Evolutionary conservation across 2,888 invertebrate species (phyloP).

Genomic region (Petrolisthes cinctipes): DNA sequence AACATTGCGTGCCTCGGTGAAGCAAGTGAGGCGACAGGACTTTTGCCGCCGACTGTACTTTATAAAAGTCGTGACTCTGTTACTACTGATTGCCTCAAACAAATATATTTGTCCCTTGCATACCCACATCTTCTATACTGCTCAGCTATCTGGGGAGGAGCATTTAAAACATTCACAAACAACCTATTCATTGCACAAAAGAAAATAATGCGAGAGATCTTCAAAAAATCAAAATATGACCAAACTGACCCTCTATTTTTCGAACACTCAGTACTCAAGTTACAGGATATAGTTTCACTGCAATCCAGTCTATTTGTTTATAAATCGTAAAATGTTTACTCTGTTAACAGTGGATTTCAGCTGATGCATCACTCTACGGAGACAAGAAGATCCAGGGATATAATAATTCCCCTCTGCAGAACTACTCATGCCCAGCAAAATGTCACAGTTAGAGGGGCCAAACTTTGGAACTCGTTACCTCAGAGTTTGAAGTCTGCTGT

Average conservation of each 20-base stretch:
- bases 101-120: background rate
- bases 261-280: background rate
- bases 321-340: background rate
- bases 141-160: background rate
- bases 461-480: background rate
- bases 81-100: background rate
- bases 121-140: background rate
- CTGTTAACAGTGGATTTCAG: background rate
- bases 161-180: background rate
- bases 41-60: too few relatives aligned
- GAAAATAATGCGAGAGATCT: background rate
- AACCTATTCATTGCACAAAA: background rate
- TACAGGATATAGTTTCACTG: background rate
- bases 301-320: background rate
- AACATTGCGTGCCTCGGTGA: too few relatives aligned
- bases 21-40: too few relatives aligned
- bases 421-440: background rate
- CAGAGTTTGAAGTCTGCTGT: background rate
- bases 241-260: background rate
- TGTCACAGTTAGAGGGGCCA: background rate
- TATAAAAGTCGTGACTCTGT: too few relatives aligned
- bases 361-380: background rate
- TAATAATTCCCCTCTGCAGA: background rate
- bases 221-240: slow-evolving; percentile 4
- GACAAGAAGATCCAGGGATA: background rate